A percentile compares a stretch with the other conserved stretches of the same genome.
Evolutionary conservation across 2,113 vertebrate species (phyloP).

Genomic region (Otis tarda): DNA sequence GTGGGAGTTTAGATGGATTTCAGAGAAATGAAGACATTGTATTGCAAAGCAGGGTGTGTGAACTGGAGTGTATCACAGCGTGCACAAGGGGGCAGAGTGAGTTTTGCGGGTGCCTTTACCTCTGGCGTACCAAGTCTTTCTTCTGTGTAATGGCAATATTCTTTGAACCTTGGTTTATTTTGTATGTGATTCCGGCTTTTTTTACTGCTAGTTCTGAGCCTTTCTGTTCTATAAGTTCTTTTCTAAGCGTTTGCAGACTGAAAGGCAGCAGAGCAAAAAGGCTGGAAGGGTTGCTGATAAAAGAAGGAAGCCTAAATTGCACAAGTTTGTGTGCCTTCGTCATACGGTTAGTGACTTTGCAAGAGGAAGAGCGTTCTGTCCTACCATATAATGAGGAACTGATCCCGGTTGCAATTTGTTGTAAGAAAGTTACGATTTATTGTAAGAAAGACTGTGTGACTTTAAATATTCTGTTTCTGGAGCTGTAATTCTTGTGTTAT

Average conservation of each 20-base stretch:
- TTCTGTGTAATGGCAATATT: not conserved
- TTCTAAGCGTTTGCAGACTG: not conserved
- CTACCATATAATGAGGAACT: slow-evolving; percentile 28
- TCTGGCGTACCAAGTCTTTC: not conserved
- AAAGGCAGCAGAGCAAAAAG: slow-evolving; percentile 30
- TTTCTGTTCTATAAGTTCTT: slow-evolving; percentile 1
- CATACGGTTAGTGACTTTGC: slow-evolving; percentile 34
- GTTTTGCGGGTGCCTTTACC: not conserved
- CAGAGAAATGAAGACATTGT: not conserved
- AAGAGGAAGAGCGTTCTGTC: slow-evolving; percentile 40
- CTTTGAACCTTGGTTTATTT: not conserved
- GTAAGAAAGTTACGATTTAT: slow-evolving; percentile 32
- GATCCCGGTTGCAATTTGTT: slow-evolving; percentile 41
- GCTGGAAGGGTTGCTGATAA: slow-evolving; percentile 26
- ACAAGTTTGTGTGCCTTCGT: not conserved
- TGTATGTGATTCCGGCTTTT: not conserved
- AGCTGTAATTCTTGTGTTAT: slow-evolving; percentile 32
- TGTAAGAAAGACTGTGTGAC: not conserved
- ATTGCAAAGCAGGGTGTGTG: not conserved
- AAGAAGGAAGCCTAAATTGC: slow-evolving; percentile 52
- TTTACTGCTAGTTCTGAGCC: slow-evolving; percentile 16
- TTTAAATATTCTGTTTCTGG: not conserved
- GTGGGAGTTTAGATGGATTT: not conserved
- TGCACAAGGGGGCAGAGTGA: slow-evolving; percentile 33
- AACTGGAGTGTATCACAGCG: not conserved